phyloP scores from a whole-genome alignment of 2,888 invertebrate genomes.

The Nymphalis urticae region DNA sequence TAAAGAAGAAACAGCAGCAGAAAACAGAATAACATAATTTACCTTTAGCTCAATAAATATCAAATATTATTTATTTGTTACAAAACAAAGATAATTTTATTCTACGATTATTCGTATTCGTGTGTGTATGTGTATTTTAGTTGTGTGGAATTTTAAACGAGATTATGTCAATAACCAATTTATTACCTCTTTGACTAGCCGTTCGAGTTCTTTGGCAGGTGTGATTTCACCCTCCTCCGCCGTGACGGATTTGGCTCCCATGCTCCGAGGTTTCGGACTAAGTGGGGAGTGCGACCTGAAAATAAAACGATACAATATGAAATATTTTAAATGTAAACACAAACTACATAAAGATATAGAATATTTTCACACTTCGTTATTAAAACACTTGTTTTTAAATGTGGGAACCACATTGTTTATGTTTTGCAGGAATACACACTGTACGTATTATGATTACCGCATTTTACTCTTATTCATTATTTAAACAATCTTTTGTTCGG shows the following conservation, averaged over 20 bases:
- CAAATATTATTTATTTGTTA: too few species aligned
- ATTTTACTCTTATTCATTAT: not conserved
- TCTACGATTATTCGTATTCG: too few species aligned
- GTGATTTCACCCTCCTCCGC: slow-evolving; percentile 82
- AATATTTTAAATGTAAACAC: not conserved
- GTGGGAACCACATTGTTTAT: slow-evolving; percentile 7
- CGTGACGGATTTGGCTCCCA: slow-evolving; percentile 76
- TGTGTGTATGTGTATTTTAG: too few species aligned
- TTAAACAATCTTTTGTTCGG: not conserved
- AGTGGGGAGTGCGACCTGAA: slow-evolving; percentile 84
- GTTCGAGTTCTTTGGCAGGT: slow-evolving; percentile 87
- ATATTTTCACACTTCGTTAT: slow-evolving; percentile 11
- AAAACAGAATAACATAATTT: too few species aligned
- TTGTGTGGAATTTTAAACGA: not conserved
- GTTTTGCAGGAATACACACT: not conserved
- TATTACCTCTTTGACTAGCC: slow-evolving; percentile 85
- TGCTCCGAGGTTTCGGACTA: slow-evolving; percentile 81
- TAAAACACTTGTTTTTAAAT: slow-evolving; percentile 8
- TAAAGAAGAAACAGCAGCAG: too few species aligned
- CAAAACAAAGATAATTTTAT: too few species aligned
- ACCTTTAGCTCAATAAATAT: too few species aligned
- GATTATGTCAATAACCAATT: slow-evolving; percentile 30
- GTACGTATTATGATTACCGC: not conserved
- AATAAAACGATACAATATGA: slow-evolving; percentile 30
- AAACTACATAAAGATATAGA: not conserved